These are phyloP conservation scores for Acanthosepion lycidas DNA, from an alignment of 2,888 invertebrate species.

Conservation along the genomic window DNA sequence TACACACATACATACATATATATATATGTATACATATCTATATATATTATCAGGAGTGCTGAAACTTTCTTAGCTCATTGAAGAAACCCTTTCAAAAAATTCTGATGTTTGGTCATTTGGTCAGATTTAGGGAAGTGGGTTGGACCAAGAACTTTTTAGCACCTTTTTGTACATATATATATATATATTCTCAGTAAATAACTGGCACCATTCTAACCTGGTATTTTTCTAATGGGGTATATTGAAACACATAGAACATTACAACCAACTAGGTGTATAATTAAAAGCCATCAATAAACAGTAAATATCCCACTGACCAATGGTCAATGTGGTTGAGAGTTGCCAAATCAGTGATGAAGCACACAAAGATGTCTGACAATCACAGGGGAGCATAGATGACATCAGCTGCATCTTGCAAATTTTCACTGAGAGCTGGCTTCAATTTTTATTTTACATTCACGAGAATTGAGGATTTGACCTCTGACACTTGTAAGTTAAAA, in stretches of 20 bases:
- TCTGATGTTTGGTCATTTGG: too few relatives aligned
- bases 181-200: background rate
- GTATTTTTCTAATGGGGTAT: conserved; percentile 10
- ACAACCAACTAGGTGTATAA: conserved; percentile 9
- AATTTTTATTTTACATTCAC: background rate
- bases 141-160: too few relatives aligned
- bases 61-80: too few relatives aligned
- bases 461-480: background rate
- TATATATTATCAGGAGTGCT: too few relatives aligned
- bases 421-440: background rate
- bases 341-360: background rate
- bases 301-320: background rate
- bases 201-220: background rate
- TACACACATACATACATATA: too few relatives aligned
- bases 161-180: background rate
- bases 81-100: too few relatives aligned
- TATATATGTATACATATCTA: too few relatives aligned
- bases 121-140: too few relatives aligned
- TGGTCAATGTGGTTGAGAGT: background rate
- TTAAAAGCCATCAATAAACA: conserved; percentile 13
- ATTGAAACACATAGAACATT: conserved; percentile 22
- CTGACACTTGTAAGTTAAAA: background rate
- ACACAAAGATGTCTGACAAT: background rate
- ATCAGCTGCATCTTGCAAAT: background rate
- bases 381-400: background rate